Percentiles rank a stretch among this genome's conserved stretches.
Evolutionary conservation across 1,140 invertebrate species (phyloP).

Genomic region (Hypsibius dujardini): DNA sequence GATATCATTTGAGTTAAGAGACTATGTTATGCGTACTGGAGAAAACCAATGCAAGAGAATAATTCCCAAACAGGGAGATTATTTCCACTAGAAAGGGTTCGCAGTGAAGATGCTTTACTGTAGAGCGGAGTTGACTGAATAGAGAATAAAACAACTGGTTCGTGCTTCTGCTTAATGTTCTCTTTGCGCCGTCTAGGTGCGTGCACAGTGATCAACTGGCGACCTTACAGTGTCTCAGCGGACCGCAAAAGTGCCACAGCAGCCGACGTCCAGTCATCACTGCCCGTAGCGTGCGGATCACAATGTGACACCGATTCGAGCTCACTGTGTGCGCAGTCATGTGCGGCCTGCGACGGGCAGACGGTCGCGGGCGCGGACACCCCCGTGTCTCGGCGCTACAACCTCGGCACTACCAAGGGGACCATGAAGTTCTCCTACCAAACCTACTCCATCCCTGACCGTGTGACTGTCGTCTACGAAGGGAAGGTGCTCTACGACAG

Average conservation of each 20-base stretch:
- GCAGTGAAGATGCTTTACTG: too few species aligned
- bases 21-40: too few species aligned
- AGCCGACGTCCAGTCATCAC: not conserved
- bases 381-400: slow-evolving; percentile 22
- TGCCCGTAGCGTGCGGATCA: slow-evolving; percentile 21
- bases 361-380: slow-evolving; percentile 20
- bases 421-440: slow-evolving; percentile 19
- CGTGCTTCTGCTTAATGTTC: too few species aligned
- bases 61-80: too few species aligned
- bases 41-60: too few species aligned
- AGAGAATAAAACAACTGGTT: too few species aligned
- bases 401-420: slow-evolving; percentile 20
- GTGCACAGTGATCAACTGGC: slow-evolving; percentile 19
- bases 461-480: slow-evolving; percentile 21
- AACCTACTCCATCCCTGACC: slow-evolving; percentile 18
- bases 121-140: too few species aligned
- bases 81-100: too few species aligned
- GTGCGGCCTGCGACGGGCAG: slow-evolving; percentile 21
- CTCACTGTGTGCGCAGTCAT: slow-evolving; percentile 21
- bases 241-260: slow-evolving; percentile 2
- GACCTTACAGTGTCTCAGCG: slow-evolving; percentile 16
- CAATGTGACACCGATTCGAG: slow-evolving; percentile 22
- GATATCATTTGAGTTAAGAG: too few species aligned
- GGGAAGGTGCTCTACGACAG: slow-evolving; percentile 18
- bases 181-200: not conserved